phyloP scores from a whole-genome alignment of 2,797 vertebrate species.

The Rachycentron canadum region DNA sequence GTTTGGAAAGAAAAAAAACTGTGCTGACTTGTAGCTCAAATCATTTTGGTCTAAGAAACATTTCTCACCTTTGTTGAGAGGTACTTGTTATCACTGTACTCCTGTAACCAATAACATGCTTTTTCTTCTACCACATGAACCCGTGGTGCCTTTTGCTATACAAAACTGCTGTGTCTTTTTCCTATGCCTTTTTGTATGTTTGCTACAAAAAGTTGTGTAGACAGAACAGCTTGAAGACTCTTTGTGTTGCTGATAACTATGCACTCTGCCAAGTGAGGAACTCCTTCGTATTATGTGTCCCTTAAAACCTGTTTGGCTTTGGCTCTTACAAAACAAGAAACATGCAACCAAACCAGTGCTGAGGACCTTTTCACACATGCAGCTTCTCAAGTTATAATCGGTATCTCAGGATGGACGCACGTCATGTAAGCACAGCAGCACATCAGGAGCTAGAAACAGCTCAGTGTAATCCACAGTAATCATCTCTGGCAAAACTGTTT shows the following conservation, averaged over 20 bases:
- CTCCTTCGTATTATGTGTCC: slow-evolving; percentile 35
- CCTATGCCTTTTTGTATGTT: slow-evolving; percentile 15
- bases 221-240: slow-evolving; percentile 41
- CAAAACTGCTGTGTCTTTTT: slow-evolving; percentile 4
- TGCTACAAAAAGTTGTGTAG: slow-evolving; percentile 26
- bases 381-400: slow-evolving; percentile 40
- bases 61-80: slow-evolving; percentile 39
- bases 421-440: slow-evolving; percentile 54
- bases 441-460: slow-evolving; percentile 60
- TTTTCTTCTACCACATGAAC: slow-evolving; percentile 20
- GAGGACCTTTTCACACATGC: slow-evolving; percentile 34
- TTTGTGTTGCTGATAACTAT: slow-evolving; percentile 28
- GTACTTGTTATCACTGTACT: slow-evolving; percentile 5
- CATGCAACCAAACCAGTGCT: slow-evolving; percentile 55
- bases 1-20: slow-evolving; percentile 35
- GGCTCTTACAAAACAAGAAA: slow-evolving; percentile 53
- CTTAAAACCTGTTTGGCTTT: slow-evolving; percentile 65
- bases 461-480: slow-evolving; percentile 74
- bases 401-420: slow-evolving; percentile 36
- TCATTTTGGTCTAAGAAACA: slow-evolving; percentile 29
- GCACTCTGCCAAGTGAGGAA: slow-evolving; percentile 70
- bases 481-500: slow-evolving; percentile 63
- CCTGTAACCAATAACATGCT: background rate
- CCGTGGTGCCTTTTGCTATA: background rate
- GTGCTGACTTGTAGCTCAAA: slow-evolving; percentile 33